Base-by-base conservation (phyloP, 2,888 invertebrate species). In the Branchipolynoe longqiensis region DNA sequence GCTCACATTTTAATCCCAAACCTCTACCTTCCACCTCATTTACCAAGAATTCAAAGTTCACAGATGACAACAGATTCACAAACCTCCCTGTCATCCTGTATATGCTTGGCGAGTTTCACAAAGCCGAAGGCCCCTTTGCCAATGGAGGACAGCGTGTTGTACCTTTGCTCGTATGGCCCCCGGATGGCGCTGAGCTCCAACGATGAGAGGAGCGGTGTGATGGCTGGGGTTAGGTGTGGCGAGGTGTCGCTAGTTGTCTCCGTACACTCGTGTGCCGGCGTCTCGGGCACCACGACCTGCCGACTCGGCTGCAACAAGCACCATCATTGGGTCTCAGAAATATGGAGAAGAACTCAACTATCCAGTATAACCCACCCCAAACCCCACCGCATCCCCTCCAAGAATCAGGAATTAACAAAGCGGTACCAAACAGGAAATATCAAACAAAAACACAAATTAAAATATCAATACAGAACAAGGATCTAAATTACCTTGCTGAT, bases 61-160 rank as follows among this genome's bases (percentile, higher is more conserved):
- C n/a, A n/a, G n/a, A n/a, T n/a, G n/a, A n/a, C n/a, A n/a, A n/a
- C n/a, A n/a, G n/a, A 1, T 3, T 2, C 22, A 73, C 73, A 86
- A 88, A 94, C 94, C 89, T 96, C 93, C 73, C 95, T 91, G 0
- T 95, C 94, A 92, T 96, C 96, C 0, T 94, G 94, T 56, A 95
- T 95, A 0, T 96, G 94, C 91, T 95, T 95, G 22, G 96, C 96
- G 95, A 96, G 95, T 89, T 96, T 96, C 0, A 96, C 96, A 91
- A 95, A 96, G 0, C 96, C 96, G 93, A 96, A 96, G 0, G 96
- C 96, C 33, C 96, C 96, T 93, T 96, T 96, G 92, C 96, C 96
- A 56, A 96, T 96, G 89, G 96, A 95, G 88, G 95, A 95, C 22
- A 96, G 93, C 0, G 96, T 93, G 40, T 92, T 91, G 87, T 94